phyloP scores from a whole-genome alignment of 2,113 vertebrate species.

The Panthera uncia region DNA sequence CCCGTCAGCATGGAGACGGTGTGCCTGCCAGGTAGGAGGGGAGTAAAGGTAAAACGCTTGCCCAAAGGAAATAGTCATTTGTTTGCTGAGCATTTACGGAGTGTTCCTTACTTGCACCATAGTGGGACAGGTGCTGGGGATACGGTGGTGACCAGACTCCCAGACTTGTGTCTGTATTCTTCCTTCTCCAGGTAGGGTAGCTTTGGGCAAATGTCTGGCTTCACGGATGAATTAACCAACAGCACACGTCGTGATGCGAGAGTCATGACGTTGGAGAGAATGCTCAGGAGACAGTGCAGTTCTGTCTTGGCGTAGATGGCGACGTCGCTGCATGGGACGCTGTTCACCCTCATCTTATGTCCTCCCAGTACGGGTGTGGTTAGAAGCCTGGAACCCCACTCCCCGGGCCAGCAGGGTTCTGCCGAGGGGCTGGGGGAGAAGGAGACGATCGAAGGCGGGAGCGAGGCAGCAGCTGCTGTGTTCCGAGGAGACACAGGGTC shows the following conservation, averaged over 20 bases:
- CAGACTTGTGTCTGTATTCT: neutral
- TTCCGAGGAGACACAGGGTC: neutral
- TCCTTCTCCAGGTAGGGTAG: neutral
- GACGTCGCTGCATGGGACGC: fast-evolving
- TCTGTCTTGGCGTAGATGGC: fast-evolving
- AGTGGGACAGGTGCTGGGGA: neutral
- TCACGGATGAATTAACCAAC: neutral
- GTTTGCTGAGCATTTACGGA: neutral
- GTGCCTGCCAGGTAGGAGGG: neutral
- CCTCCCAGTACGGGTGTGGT: fast-evolving
- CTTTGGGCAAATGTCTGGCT: neutral
- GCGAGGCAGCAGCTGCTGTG: neutral
- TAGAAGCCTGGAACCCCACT: neutral
- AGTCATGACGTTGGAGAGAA: neutral
- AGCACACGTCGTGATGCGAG: neutral
- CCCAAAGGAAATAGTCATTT: neutral
- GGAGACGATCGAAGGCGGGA: neutral
- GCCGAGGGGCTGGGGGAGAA: neutral
- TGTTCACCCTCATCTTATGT: neutral
- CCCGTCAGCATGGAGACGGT: neutral
- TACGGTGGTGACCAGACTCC: neutral
- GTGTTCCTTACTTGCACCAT: neutral
- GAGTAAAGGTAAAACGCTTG: neutral
- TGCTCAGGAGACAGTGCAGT: neutral
- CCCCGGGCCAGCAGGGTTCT: neutral